Conservation (phyloP, 2,888 invertebrate species). For the Caenorhabditis auriculariae region DNA sequence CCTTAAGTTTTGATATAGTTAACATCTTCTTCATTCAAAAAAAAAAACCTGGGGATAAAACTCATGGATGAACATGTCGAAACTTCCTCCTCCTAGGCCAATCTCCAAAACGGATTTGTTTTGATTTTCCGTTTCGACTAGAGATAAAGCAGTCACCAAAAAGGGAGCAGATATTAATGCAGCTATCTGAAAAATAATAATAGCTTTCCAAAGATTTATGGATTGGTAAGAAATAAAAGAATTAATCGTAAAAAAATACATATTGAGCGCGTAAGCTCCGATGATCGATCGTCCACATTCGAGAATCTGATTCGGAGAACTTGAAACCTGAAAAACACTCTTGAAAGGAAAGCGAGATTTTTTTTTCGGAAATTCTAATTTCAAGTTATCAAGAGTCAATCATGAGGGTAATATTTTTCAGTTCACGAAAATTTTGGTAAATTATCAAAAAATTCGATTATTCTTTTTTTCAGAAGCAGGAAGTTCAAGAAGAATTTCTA, state of each 20-base stretch:
- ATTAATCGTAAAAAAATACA: conserved; percentile 17
- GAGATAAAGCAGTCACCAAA: conserved; percentile 24
- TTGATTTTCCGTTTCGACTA: conserved; percentile 19
- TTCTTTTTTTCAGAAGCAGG: too few relatives aligned
- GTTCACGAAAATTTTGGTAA: too few relatives aligned
- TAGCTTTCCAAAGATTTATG: neutral
- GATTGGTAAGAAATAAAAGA: neutral
- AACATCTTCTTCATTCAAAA: neutral
- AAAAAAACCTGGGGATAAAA: conserved; percentile 37
- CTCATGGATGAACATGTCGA: conserved; percentile 54
- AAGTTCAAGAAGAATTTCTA: too few relatives aligned
- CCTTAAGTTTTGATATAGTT: conserved; percentile 18
- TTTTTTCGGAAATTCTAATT: neutral
- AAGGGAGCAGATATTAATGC: conserved; percentile 32
- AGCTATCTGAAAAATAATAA: conserved; percentile 24
- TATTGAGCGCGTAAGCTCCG: conserved; percentile 27
- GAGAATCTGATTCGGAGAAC: conserved; percentile 35
- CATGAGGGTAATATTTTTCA: too few relatives aligned
- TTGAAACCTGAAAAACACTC: too few relatives aligned
- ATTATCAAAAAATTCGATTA: too few relatives aligned
- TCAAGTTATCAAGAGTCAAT: neutral
- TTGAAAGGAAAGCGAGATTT: conserved; percentile 21
- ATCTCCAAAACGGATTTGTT: conserved; percentile 32
- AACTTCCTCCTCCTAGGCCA: conserved; percentile 54
- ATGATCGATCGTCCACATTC: conserved; percentile 40